These are phyloP conservation scores for Tachina lurida DNA, from an alignment of 2,888 invertebrate species.

Conservation along the genomic window DNA sequence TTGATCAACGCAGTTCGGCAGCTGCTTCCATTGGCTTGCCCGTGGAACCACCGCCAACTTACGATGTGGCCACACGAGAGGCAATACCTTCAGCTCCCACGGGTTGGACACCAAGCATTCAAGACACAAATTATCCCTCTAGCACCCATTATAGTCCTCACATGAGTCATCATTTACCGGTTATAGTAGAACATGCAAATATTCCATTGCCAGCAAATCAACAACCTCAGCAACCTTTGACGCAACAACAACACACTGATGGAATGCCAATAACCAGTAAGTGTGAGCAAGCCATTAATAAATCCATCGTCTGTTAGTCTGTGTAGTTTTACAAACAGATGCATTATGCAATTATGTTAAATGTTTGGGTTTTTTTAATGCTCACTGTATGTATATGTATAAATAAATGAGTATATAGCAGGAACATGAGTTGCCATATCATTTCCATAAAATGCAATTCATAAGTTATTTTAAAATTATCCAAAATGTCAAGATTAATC, in stretches of 20 bases:
- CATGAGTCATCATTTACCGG: conserved; percentile 51
- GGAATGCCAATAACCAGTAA: conserved; percentile 55
- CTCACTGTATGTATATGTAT: too few relatives aligned
- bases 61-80: conserved; percentile 76
- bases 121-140: conserved; percentile 48
- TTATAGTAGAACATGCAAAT: conserved; percentile 73
- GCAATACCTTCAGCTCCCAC: conserved; percentile 10
- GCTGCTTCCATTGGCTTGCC: conserved; percentile 73
- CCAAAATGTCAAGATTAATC: not conserved
- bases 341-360: conserved; percentile 26
- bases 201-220: conserved; percentile 58
- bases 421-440: not conserved
- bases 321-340: not conserved
- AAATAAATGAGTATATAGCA: not conserved
- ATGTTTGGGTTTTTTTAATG: not conserved
- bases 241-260: conserved; percentile 39
- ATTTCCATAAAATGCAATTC: not conserved
- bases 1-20: conserved; percentile 72
- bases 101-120: conserved; percentile 63
- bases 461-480: not conserved
- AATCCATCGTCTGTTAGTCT: not conserved
- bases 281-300: not conserved
- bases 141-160: conserved; percentile 49
- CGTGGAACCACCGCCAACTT: conserved; percentile 80
- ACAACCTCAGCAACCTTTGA: conserved; percentile 48